Percentiles rank a stretch among this genome's conserved stretches.
Evolutionary conservation across 2,888 invertebrate species (phyloP).

Genomic region (Terebella lapidaria): DNA sequence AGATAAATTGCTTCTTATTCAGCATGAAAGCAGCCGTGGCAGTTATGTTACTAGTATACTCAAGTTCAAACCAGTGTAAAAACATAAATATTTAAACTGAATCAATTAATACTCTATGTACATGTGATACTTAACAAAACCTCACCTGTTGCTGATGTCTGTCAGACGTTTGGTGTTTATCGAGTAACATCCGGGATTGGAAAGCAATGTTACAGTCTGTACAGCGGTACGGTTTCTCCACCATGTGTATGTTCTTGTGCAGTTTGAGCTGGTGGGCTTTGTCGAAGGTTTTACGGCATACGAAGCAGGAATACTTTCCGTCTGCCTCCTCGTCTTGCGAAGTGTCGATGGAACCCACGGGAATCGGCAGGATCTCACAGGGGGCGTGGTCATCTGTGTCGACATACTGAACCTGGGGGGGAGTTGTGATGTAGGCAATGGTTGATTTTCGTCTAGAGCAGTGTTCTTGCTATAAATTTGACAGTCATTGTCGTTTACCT

Average conservation of each 20-base stretch:
- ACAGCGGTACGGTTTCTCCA: conserved; percentile 87
- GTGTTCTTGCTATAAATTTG: too few relatives aligned
- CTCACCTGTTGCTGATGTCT: conserved; percentile 60
- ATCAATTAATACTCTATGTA: too few relatives aligned
- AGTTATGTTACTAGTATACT: too few relatives aligned
- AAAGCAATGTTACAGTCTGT: conserved; percentile 88
- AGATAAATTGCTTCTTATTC: too few relatives aligned
- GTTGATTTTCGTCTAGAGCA: too few relatives aligned
- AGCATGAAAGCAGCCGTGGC: too few relatives aligned
- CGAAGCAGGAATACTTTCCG: conserved; percentile 66
- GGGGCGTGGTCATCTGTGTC: conserved; percentile 12
- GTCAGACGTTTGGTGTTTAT: conserved; percentile 87
- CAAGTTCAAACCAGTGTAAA: too few relatives aligned
- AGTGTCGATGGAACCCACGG: conserved; percentile 9
- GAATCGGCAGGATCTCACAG: conserved; percentile 20
- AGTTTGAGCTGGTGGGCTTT: conserved; percentile 83
- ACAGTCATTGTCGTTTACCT: too few relatives aligned
- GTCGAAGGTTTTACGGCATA: conserved; percentile 87
- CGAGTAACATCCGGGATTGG: conserved; percentile 81
- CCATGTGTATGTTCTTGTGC: conserved; percentile 92
- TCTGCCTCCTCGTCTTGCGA: conserved; percentile 27
- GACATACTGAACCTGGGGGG: too few relatives aligned
- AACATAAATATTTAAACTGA: too few relatives aligned
- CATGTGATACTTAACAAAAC: not conserved
- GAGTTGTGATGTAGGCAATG: too few relatives aligned